These are phyloP conservation scores for Hippoglossus hippoglossus DNA, from an alignment of 2,797 vertebrate species.

Conservation along the genomic window DNA sequence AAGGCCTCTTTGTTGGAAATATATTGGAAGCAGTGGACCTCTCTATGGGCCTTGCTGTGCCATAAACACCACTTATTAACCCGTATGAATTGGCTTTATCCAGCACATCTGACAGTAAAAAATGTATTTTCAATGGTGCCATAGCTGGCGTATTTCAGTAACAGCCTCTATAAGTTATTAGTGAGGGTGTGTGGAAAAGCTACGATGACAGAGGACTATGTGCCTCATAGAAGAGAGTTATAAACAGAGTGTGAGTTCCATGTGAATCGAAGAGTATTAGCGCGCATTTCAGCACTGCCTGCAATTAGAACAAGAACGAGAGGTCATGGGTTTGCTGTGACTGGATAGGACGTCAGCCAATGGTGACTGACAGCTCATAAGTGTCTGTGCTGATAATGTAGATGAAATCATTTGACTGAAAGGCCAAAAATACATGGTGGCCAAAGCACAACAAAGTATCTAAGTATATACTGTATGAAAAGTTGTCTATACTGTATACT, in stretches of 20 bases:
- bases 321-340: conserved; percentile 38
- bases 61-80: conserved; percentile 78
- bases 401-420: background rate
- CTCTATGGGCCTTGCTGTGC: conserved; percentile 41
- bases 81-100: conserved; percentile 62
- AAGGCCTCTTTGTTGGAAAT: conserved; percentile 66
- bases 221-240: conserved; percentile 37
- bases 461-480: no score
- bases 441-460: conserved; percentile 2
- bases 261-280: conserved; percentile 28
- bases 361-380: conserved; percentile 33
- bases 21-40: conserved; percentile 52
- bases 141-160: conserved; percentile 61
- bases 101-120: conserved; percentile 62
- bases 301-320: conserved; percentile 35
- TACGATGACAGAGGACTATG: conserved; percentile 66
- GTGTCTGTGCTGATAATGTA: conserved; percentile 15
- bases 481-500: no score
- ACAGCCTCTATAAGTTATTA: conserved; percentile 67
- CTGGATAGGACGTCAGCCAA: conserved; percentile 28
- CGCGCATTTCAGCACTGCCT: conserved; percentile 28
- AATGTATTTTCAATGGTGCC: conserved; percentile 52
- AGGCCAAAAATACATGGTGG: conserved; percentile 1
- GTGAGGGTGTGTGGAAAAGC: conserved; percentile 63
- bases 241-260: conserved; percentile 53